These are phyloP conservation scores for Lepus americanus DNA, from an alignment of 2,113 vertebrate species.

Conservation along the genomic window DNA sequence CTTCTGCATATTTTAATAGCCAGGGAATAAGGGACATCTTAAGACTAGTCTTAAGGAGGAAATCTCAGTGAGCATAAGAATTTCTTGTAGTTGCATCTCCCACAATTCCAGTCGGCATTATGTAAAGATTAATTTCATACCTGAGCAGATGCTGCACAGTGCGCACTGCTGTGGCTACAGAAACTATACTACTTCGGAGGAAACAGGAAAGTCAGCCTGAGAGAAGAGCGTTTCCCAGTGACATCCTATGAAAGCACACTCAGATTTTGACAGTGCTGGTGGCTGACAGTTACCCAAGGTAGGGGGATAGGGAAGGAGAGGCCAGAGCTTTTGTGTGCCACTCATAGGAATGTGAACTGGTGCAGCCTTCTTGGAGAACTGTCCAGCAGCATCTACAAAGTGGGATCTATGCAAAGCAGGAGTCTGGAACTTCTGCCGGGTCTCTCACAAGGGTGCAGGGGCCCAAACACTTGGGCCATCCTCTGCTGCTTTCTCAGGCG, in stretches of 20 bases:
- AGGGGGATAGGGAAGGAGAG: not conserved
- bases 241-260: constrained; percentile 20
- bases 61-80: constrained; percentile 42
- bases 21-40: constrained; percentile 29
- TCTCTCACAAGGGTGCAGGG: too few relatives aligned
- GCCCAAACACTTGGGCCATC: too few relatives aligned
- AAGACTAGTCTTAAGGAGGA: constrained; percentile 46
- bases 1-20: constrained; percentile 31
- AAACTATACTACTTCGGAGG: constrained; percentile 58
- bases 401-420: not conserved
- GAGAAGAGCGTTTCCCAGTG: not conserved
- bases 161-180: not conserved
- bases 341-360: not conserved
- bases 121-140: constrained; percentile 63
- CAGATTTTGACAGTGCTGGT: not conserved
- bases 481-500: too few relatives aligned
- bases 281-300: not conserved
- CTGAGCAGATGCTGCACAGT: constrained; percentile 35
- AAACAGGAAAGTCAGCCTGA: not conserved
- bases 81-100: not conserved
- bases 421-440: too few relatives aligned
- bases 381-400: constrained; percentile 3
- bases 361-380: not conserved
- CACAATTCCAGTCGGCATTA: constrained; percentile 29
- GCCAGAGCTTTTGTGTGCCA: not conserved